Evolutionary conservation across 1,140 invertebrate species (phyloP).

Genomic region (Diabrotica virgifera): DNA sequence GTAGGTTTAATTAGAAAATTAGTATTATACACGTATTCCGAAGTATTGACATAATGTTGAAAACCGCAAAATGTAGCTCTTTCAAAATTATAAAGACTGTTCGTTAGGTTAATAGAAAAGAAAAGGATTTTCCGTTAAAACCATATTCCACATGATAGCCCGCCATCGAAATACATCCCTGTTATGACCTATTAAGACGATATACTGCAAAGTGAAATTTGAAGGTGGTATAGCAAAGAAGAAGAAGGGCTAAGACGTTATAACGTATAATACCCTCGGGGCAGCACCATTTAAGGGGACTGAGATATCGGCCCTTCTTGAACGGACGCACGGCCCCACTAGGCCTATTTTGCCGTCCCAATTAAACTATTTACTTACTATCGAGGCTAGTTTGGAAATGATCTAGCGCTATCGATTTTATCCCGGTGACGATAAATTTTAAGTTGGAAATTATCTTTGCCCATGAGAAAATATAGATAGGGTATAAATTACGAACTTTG

Average conservation of each 20-base stretch:
- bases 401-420: conserved; percentile 9
- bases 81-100: no score
- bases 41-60: no score
- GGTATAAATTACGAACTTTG: no score
- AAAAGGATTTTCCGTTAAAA: no score
- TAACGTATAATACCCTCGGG: conserved; percentile 27
- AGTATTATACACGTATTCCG: no score
- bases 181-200: conserved; percentile 24
- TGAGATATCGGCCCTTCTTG: conserved; percentile 18
- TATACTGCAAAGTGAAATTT: conserved; percentile 32
- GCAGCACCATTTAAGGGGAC: conserved; percentile 21
- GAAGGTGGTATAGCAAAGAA: conserved; percentile 19
- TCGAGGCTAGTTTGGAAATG: conserved; percentile 12
- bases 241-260: conserved; percentile 23
- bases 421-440: background rate
- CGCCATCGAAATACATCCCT: background rate
- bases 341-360: conserved; percentile 13
- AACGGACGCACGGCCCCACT: conserved; percentile 25
- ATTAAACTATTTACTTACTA: conserved; percentile 22
- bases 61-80: no score
- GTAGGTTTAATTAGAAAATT: no score
- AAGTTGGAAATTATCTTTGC: background rate
- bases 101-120: no score
- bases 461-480: no score
- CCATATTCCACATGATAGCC: conserved; percentile 3